Conservation (phyloP, 2,113 vertebrate species). For the Ibidorhyncha struthersii region DNA sequence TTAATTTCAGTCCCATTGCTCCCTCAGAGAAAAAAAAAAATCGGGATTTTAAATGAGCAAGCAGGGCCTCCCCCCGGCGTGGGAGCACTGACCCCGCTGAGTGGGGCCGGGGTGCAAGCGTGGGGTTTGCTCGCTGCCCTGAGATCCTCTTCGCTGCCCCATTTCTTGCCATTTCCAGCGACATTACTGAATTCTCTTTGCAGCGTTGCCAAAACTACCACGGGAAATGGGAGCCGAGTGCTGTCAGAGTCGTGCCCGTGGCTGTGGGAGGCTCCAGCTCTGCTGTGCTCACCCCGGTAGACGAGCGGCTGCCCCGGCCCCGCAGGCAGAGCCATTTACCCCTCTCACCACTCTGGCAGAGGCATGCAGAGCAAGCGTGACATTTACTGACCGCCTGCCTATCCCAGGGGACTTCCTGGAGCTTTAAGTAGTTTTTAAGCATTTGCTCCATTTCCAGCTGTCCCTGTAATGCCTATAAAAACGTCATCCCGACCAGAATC, state of each 20-base stretch:
- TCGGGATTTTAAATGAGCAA: neutral
- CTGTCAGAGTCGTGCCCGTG: accelerated
- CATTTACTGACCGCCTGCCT: neutral
- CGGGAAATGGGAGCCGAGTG: neutral
- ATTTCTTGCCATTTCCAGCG: neutral
- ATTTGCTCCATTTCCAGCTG: neutral
- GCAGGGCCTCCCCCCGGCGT: accelerated
- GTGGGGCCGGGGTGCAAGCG: accelerated
- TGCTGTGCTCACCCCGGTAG: accelerated
- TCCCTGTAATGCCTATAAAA: neutral
- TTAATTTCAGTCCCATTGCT: neutral
- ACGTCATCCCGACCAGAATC: neutral
- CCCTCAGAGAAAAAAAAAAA: neutral
- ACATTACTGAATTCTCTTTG: neutral
- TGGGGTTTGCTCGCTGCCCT: neutral
- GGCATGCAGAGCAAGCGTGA: neutral
- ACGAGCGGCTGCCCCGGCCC: neutral
- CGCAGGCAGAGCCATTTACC: neutral
- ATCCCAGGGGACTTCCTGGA: neutral
- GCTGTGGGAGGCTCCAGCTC: neutral
- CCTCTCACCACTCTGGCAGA: neutral
- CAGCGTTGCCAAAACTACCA: neutral
- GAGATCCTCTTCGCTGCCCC: neutral
- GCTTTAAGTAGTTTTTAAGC: neutral
- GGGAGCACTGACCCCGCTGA: neutral